A percentile compares a stretch with the other conserved stretches of the same genome.
phyloP scores from a whole-genome alignment of 2,888 invertebrate species.

The Tenthredo notha region DNA sequence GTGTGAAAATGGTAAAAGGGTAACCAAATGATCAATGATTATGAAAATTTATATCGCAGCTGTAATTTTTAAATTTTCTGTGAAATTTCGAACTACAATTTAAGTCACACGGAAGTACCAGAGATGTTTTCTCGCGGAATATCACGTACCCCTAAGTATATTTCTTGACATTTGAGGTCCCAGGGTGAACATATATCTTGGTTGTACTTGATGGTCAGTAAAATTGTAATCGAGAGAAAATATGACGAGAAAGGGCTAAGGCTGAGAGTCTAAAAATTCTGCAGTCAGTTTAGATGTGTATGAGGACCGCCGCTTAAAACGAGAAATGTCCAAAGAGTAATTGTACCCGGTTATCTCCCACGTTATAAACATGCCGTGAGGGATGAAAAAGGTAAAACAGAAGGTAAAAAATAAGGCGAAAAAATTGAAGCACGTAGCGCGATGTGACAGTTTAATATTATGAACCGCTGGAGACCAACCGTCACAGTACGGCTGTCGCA shows the following conservation, averaged over 20 bases:
- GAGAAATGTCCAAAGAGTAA: conserved; percentile 34
- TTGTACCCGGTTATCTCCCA: conserved; percentile 27
- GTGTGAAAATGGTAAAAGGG: not conserved
- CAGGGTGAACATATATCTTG: conserved; percentile 27
- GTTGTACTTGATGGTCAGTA: not conserved
- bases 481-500: conserved; percentile 42
- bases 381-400: conserved; percentile 26
- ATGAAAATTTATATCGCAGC: not conserved
- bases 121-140: conserved; percentile 31
- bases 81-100: not conserved
- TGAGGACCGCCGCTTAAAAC: not conserved
- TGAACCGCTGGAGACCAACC: conserved; percentile 52
- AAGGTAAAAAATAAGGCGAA: conserved; percentile 25
- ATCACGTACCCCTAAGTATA: not conserved
- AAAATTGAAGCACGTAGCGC: conserved; percentile 49
- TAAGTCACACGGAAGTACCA: not conserved
- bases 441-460: conserved; percentile 55
- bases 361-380: conserved; percentile 39
- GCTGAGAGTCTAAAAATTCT: conserved; percentile 26
- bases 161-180: conserved; percentile 20
- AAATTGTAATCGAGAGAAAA: conserved; percentile 15
- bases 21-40: not conserved
- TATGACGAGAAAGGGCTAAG: not conserved
- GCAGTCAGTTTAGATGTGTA: not conserved
- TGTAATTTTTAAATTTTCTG: not conserved